Evolutionary conservation across 2,888 invertebrate genomes (phyloP).

Genomic region (Brenthis ino): DNA sequence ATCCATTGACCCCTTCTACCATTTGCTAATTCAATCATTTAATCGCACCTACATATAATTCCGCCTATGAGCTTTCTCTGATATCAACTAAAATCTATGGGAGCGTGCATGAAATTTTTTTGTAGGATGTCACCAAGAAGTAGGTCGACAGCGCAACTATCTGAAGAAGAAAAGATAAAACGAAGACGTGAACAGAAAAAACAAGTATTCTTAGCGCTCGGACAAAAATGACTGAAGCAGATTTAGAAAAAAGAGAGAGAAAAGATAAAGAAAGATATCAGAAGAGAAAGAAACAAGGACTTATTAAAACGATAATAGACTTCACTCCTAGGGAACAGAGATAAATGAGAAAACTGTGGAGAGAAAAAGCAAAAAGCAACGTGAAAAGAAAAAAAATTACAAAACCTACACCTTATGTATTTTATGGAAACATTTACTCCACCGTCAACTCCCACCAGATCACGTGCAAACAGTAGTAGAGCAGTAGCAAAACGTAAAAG

Average conservation of each 20-base stretch:
- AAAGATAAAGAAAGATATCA: conserved; percentile 39
- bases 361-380: conserved; percentile 32
- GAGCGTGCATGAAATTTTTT: too few species aligned
- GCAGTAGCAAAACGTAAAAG: conserved; percentile 9
- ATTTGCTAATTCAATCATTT: too few species aligned
- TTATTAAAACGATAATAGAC: conserved; percentile 37
- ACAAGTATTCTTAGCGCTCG: conserved; percentile 22
- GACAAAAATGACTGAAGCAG: conserved; percentile 14
- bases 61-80: too few species aligned
- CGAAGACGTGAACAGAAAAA: conserved; percentile 22
- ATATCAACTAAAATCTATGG: too few species aligned
- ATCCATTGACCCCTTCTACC: too few species aligned
- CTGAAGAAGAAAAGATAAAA: conserved; percentile 18
- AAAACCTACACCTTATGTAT: conserved; percentile 3
- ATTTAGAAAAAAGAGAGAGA: conserved; percentile 21
- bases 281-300: conserved; percentile 27
- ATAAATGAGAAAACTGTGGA: conserved; percentile 38
- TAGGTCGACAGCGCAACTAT: conserved; percentile 3
- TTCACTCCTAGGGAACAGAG: conserved; percentile 37
- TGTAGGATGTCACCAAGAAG: background rate
- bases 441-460: background rate
- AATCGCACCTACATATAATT: too few species aligned
- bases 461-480: conserved; percentile 18
- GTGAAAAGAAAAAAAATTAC: conserved; percentile 26
- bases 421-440: conserved; percentile 6